Percentiles rank a stretch among this genome's conserved stretches.
Conservation (phyloP, 2,113 vertebrate species). For the Theristicus caerulescens region DNA sequence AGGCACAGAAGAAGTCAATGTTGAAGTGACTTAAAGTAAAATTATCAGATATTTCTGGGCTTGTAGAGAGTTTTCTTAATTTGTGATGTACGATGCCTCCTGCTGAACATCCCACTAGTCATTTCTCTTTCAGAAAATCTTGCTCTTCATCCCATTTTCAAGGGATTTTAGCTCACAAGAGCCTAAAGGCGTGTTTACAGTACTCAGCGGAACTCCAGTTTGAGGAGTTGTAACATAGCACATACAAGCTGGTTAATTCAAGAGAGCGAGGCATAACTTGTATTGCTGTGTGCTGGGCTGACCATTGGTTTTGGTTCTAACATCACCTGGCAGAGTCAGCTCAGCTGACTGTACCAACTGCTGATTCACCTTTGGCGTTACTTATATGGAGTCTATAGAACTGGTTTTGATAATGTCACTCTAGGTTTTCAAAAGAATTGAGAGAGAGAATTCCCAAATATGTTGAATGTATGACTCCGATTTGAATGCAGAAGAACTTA, state of each 20-base stretch:
- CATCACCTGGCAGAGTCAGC: not conserved
- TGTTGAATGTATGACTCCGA: not conserved
- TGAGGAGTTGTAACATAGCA: not conserved
- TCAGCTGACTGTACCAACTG: not conserved
- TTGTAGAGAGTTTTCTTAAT: not conserved
- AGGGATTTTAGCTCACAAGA: not conserved
- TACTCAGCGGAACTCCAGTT: not conserved
- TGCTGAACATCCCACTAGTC: not conserved
- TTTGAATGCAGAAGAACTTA: not conserved
- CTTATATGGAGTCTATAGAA: not conserved
- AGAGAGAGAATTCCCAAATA: not conserved
- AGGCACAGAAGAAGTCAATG: not conserved
- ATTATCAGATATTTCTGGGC: not conserved
- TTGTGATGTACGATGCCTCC: not conserved
- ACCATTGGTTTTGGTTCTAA: not conserved
- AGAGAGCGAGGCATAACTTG: rapidly evolving
- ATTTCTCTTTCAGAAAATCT: not conserved
- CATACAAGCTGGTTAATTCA: not conserved
- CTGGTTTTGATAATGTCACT: not conserved
- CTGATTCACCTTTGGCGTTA: not conserved
- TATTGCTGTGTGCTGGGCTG: not conserved
- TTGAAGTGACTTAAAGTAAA: not conserved
- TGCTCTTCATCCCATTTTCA: not conserved
- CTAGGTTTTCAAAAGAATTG: not conserved
- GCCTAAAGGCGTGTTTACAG: not conserved